A percentile compares a stretch with the other conserved stretches of the same genome.
These are phyloP conservation scores for Paraescarpia echinospica DNA, from an alignment of 1,140 invertebrate species.

Conservation along the genomic window DNA sequence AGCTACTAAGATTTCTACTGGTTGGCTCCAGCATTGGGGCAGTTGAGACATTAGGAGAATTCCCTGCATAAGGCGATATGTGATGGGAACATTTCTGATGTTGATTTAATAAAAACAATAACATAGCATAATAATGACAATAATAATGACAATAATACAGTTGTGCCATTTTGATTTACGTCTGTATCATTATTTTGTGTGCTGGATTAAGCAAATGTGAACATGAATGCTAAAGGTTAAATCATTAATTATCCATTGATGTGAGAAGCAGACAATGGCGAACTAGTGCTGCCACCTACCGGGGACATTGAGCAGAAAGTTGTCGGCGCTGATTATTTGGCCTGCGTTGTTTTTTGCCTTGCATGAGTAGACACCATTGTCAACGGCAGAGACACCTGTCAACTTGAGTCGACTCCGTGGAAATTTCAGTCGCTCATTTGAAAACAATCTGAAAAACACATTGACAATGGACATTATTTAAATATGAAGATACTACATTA, in stretches of 20 bases:
- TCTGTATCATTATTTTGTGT: neutral
- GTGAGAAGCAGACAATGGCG: neutral
- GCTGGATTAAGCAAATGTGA: neutral
- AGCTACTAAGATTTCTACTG: neutral
- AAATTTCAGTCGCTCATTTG: slow-evolving; percentile 65
- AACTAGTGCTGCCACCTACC: slow-evolving; percentile 56
- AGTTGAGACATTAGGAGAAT: neutral
- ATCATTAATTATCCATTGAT: neutral
- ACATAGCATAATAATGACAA: neutral
- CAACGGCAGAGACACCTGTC: slow-evolving; percentile 63
- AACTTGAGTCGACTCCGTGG: slow-evolving; percentile 70
- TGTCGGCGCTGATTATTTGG: slow-evolving; percentile 62
- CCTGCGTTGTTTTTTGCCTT: slow-evolving; percentile 69
- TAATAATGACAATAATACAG: neutral
- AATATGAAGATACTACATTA: too few relatives aligned
- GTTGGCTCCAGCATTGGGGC: neutral
- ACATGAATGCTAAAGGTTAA: neutral
- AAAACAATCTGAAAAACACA: slow-evolving; percentile 62
- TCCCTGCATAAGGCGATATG: neutral
- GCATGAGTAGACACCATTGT: slow-evolving; percentile 75
- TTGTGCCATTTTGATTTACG: neutral
- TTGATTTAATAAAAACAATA: neutral
- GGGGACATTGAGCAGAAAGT: slow-evolving; percentile 63
- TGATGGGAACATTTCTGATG: neutral
- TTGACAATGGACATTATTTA: slow-evolving; percentile 12